Conservation (phyloP, 1,140 invertebrate genomes). For the Saccostrea cuccullata region DNA sequence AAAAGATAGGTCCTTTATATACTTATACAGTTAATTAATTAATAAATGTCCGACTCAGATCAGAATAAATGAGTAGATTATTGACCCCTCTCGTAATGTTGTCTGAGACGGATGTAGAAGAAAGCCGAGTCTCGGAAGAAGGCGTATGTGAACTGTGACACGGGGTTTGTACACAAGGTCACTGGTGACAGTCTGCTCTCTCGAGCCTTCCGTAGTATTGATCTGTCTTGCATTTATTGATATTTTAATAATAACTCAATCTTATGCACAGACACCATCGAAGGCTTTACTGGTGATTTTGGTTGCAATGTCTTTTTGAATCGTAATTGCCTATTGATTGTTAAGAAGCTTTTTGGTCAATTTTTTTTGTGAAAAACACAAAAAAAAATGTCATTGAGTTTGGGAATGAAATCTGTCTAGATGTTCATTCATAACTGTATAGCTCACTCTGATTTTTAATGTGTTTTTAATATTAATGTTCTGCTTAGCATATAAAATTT, state of each 20-base stretch:
- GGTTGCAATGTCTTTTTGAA: neutral
- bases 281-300: conserved; percentile 15
- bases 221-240: conserved; percentile 10
- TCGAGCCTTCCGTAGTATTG: neutral
- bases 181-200: neutral
- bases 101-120: neutral
- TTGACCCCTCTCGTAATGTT: neutral
- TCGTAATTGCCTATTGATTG: neutral
- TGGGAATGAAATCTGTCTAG: too few species aligned
- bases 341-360: neutral
- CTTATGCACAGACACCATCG: conserved; percentile 22
- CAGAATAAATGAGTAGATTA: neutral
- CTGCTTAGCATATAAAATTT: neutral
- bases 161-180: neutral
- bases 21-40: too few species aligned
- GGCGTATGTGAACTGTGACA: neutral
- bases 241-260: conserved; percentile 35
- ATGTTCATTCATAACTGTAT: too few species aligned
- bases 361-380: neutral
- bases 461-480: neutral
- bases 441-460: neutral
- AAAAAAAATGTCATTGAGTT: neutral
- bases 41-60: neutral
- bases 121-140: neutral
- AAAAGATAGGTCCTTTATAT: too few species aligned